Evolutionary conservation across 2,888 invertebrate genomes (phyloP), one percentile per base, ranked within the genome.

Genomic region (Hyalella azteca): DNA sequence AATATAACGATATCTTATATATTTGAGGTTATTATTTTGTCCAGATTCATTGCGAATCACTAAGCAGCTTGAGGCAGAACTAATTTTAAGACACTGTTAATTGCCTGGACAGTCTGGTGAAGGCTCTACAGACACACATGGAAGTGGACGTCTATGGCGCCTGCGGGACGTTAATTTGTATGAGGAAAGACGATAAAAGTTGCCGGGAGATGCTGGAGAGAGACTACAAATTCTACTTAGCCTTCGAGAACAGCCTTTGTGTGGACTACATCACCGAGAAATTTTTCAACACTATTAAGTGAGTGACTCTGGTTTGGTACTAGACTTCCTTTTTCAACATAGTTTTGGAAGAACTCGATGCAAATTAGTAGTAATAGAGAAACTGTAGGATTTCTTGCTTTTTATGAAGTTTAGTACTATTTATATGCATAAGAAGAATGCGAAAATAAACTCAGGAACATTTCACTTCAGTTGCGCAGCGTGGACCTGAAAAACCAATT

Each of bases 251-350:
- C 19, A 36, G 36, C 26, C 66, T 66, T 19, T 66, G 66, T 29
- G 29, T 29, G 19, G 66, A 66, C 66, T 66, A 66, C 36, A 66
- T 66, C 36, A 66, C 66, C 2, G 66, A 66, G 19, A 66, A 66
- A 36, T 66, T 66, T 29, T 66, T 66, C 66, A 66, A 66, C 32
- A 11, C 36, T 19, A 11, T 36, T 9, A 54, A 54, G 54, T 54
- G 54, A 7, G 54, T 54, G 11, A 36, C 22, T 15, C 32, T n/a
- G 32, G 19, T n/a, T 54, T 22, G 5, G 54, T 9, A 54, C 4
- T n/a, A n/a, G n/a, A n/a, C n/a, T n/a, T n/a, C n/a, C n/a, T n/a
- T n/a, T n/a, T n/a, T n/a, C n/a, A n/a, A n/a, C n/a, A n/a, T n/a
- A n/a, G n/a, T n/a, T n/a, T n/a, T n/a, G n/a, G n/a, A n/a, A n/a